A percentile compares a stretch with the other conserved stretches of the same genome.
phyloP scores from a whole-genome alignment of 2,797 vertebrate genomes.

The Heterohyrax brucei region DNA sequence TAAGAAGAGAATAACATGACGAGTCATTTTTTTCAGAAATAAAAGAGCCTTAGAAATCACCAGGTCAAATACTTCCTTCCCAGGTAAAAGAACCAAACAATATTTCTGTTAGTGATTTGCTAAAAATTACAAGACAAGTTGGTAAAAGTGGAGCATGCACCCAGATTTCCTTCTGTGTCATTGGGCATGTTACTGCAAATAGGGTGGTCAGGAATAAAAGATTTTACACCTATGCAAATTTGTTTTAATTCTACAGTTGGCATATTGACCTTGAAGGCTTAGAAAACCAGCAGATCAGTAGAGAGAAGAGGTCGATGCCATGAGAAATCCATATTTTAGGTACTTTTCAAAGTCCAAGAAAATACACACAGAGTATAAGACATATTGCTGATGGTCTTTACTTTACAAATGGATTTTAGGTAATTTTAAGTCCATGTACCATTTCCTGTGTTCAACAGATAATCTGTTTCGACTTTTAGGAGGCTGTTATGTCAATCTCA shows the following conservation, averaged over 20 bases:
- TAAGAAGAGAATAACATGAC: background rate
- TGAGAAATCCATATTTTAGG: background rate
- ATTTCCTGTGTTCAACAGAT: background rate
- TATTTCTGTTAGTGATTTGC: background rate
- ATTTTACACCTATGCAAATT: background rate
- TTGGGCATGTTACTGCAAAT: background rate
- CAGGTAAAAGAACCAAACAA: constrained; percentile 30
- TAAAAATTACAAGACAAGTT: background rate
- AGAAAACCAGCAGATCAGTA: background rate
- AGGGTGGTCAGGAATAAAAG: background rate
- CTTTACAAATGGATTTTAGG: constrained; percentile 20
- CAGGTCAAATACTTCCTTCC: background rate
- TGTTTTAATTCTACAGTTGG: background rate
- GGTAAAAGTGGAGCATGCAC: background rate
- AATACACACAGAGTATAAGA: background rate
- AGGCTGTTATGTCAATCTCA: background rate
- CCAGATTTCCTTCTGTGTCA: background rate
- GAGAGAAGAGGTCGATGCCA: background rate
- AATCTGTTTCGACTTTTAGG: constrained; percentile 5
- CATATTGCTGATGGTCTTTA: background rate
- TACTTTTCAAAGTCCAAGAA: background rate
- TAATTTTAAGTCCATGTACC: background rate
- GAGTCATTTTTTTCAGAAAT: background rate
- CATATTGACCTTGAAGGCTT: background rate
- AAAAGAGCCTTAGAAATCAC: constrained; percentile 39